Base-by-base conservation (phyloP, 2,113 vertebrate species). In the Nymphicus hollandicus region DNA sequence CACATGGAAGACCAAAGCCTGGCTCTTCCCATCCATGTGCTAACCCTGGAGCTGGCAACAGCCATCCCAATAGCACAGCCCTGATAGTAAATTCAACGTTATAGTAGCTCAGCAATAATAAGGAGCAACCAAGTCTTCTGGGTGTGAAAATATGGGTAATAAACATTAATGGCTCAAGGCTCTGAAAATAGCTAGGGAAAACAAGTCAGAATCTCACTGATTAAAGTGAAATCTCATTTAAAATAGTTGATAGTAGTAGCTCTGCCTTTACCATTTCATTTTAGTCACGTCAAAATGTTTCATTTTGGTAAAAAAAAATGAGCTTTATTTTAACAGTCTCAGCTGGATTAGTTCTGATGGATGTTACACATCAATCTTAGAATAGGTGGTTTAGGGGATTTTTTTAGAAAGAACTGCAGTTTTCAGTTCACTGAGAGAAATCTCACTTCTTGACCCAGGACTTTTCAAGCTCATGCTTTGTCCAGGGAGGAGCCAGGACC, bases 171-270 rank as follows among this genome's bases (percentile, higher is more conserved):
- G 87, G 61, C 72, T 68, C 37, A 68, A 60, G 35, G 63, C 28
- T 91, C 78, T 85, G 70, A 91, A 64, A 87, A 93, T 18, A 89
- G 44, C 22, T 35, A 82, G 77, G 46, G 86, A 81, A 95, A 96
- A 76, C 41, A 71, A 86, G 8, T 65, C 43, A 74, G 56, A 93
- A 92, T 61, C 52, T 64, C 53, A 52, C 17, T 49, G 84, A 85
- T 80, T 91, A 91, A 86, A 93, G 56, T 27, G 41, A 94, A 95
- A 89, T 91, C 23, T 72, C 47, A 44, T 91, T 87, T 89, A 31
- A 79, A 76, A 61, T 46, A 46, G 24, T 78, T 6, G 0, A 78
- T 78, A 83, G 64, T 2, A 0, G 41, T 58, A 86, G 44, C 56
- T 92, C 39, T 82, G 44, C 52, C 44, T 76, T 70, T 55, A 71